Evolutionary conservation across 2,888 invertebrate genomes (phyloP).

Genomic region (Aromia moschata): DNA sequence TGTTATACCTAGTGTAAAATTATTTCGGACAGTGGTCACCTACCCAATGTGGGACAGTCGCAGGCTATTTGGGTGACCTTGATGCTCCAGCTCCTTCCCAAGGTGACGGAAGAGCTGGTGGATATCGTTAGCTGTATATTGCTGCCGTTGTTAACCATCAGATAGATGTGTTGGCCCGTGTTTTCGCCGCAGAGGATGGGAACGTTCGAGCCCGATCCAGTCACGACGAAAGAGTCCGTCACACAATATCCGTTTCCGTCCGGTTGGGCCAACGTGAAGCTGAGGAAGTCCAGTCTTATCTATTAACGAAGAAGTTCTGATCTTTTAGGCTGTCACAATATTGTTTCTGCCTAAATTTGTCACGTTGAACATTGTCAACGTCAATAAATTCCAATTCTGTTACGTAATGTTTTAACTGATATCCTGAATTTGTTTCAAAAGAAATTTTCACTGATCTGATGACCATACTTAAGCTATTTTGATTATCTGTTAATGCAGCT

Average conservation of each 20-base stretch:
- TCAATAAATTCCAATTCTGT: too few relatives aligned
- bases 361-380: too few relatives aligned
- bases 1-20: too few relatives aligned
- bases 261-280: constrained; percentile 77
- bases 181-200: constrained; percentile 86
- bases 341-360: too few relatives aligned
- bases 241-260: constrained; percentile 76
- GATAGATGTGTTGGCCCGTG: constrained; percentile 80
- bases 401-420: too few relatives aligned
- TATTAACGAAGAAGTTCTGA: too few relatives aligned
- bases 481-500: too few relatives aligned
- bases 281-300: constrained; percentile 81
- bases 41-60: constrained; percentile 74
- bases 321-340: too few relatives aligned
- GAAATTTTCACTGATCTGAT: too few relatives aligned
- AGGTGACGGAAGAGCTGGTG: constrained; percentile 69
- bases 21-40: too few relatives aligned
- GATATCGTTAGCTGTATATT: constrained; percentile 76
- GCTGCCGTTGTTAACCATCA: constrained; percentile 75
- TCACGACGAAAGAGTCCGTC: constrained; percentile 75
- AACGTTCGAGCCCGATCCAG: constrained; percentile 74
- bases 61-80: constrained; percentile 78
- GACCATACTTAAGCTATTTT: too few relatives aligned
- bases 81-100: constrained; percentile 79
- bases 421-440: too few relatives aligned